phyloP scores from a whole-genome alignment of 1,140 invertebrate species.

The Neoseiulus cucumeris region DNA sequence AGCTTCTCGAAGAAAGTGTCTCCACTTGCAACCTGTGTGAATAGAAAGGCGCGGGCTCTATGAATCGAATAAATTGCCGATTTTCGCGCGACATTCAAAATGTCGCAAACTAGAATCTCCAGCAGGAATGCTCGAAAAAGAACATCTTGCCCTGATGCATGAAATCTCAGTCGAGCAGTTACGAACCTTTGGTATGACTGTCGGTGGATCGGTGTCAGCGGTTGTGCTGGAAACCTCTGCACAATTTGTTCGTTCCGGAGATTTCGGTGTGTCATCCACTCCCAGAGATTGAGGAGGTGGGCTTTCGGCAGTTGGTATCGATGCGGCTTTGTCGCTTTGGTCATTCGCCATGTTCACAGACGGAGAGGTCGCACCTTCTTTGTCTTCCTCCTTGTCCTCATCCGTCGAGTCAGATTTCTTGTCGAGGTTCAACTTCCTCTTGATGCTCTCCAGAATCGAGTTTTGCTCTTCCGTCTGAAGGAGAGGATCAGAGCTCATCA shows the following conservation, averaged over 20 bases:
- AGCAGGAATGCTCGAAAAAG: too few species aligned
- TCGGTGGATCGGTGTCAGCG: background rate
- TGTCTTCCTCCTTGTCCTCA: background rate
- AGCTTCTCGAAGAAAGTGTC: constrained; percentile 7
- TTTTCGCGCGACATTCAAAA: too few species aligned
- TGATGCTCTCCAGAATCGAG: constrained; percentile 1
- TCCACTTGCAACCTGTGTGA: background rate
- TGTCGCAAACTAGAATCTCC: too few species aligned
- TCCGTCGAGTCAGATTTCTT: constrained; percentile 10
- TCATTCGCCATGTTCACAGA: background rate
- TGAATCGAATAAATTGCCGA: background rate
- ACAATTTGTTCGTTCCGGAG: constrained; percentile 1
- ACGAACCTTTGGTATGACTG: constrained; percentile 1
- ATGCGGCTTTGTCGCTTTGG: background rate
- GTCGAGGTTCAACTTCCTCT: constrained; percentile 5
- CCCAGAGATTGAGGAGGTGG: background rate
- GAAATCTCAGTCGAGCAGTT: background rate
- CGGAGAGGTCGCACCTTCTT: background rate
- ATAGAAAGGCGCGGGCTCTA: background rate
- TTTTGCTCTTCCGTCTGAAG: constrained; percentile 4
- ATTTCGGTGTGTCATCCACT: constrained; percentile 7
- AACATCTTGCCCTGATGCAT: too few species aligned
- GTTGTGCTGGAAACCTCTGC: constrained; percentile 3
- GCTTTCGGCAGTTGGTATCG: background rate
- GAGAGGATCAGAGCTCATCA: too few species aligned